Evolutionary conservation across 2,888 invertebrate genomes (phyloP).

Genomic region (Monochamus alternatus): DNA sequence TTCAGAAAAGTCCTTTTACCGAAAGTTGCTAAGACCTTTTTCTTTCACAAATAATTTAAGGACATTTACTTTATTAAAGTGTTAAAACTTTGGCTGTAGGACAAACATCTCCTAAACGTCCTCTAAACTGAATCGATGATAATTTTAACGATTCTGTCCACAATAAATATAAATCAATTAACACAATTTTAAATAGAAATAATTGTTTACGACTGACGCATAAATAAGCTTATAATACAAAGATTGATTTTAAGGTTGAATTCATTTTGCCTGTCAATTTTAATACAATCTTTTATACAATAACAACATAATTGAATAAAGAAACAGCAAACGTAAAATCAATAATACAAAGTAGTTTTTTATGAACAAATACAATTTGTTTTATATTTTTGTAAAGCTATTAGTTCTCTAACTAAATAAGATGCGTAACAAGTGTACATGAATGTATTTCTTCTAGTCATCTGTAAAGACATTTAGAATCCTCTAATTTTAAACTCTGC

Average conservation of each 20-base stretch:
- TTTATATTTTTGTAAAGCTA: constrained; percentile 21
- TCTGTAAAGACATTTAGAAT: background rate
- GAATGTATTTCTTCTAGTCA: constrained; percentile 5
- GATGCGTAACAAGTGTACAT: constrained; percentile 7
- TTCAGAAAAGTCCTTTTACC: too few species aligned
- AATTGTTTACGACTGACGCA: background rate
- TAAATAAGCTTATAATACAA: background rate
- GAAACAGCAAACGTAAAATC: constrained; percentile 1
- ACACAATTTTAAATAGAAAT: background rate
- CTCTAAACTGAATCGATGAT: background rate
- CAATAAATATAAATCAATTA: background rate
- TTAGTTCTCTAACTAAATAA: constrained; percentile 1
- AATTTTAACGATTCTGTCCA: background rate
- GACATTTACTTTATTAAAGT: too few species aligned
- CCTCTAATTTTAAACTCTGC: background rate
- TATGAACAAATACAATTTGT: background rate
- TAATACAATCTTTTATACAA: constrained; percentile 25
- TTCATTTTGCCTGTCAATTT: constrained; percentile 31
- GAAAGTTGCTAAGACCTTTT: too few species aligned
- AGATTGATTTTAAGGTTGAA: constrained; percentile 15
- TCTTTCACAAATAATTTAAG: too few species aligned
- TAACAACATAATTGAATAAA: constrained; percentile 17
- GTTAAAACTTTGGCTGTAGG: too few species aligned
- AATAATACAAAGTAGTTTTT: background rate
- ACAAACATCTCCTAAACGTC: background rate